Conservation (phyloP, 2,888 invertebrate species). For the Smittia sp. region DNA sequence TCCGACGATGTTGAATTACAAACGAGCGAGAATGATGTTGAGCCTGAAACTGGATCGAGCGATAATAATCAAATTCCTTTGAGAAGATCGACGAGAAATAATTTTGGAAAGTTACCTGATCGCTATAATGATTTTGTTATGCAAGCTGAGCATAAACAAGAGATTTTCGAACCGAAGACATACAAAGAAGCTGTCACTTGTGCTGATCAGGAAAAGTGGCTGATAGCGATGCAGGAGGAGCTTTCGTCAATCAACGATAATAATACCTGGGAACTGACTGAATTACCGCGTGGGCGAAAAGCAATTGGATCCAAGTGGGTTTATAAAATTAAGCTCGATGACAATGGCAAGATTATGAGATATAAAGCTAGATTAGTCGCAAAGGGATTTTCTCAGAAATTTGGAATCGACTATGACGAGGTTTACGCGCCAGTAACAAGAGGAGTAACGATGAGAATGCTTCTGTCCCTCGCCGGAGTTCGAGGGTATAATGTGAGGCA, state of each 20-base stretch:
- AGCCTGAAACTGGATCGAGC: background rate
- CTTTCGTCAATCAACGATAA: conserved; percentile 42
- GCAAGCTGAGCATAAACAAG: background rate
- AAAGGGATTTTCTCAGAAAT: conserved; percentile 45
- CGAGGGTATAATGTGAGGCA: conserved; percentile 43
- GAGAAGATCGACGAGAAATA: background rate
- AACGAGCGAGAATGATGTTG: background rate
- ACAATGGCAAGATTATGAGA: conserved; percentile 44
- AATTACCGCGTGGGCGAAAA: conserved; percentile 43
- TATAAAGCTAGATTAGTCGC: conserved; percentile 47
- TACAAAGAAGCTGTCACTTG: conserved; percentile 38
- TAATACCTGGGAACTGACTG: conserved; percentile 44
- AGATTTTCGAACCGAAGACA: conserved; percentile 43
- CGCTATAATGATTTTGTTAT: background rate
- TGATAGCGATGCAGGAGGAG: conserved; percentile 44
- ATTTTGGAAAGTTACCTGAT: background rate
- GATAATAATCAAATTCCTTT: too few relatives aligned
- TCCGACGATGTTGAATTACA: too few relatives aligned
- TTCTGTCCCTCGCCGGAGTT: background rate
- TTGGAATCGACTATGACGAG: conserved; percentile 46
- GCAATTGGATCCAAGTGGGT: conserved; percentile 45
- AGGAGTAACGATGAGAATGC: conserved; percentile 1
- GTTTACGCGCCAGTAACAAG: conserved; percentile 47
- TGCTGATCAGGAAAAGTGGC: conserved; percentile 42
- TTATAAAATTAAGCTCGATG: conserved; percentile 45